Percentiles rank a stretch among this genome's conserved stretches.
Conservation (phyloP, 2,797 vertebrate species). For the Adelosebastes latens region DNA sequence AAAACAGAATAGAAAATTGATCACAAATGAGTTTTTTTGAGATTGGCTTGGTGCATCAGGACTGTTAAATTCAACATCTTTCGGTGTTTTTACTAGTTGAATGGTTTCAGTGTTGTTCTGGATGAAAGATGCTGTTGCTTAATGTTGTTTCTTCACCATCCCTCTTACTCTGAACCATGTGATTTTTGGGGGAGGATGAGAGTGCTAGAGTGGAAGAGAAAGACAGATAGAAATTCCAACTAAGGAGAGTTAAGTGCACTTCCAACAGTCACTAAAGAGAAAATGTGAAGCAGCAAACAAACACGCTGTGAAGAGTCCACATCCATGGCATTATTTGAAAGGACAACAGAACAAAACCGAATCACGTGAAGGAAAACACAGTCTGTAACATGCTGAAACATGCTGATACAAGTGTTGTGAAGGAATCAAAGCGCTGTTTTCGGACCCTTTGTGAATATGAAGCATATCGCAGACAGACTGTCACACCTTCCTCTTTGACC, state of each 20-base stretch:
- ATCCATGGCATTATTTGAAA: conserved; percentile 39
- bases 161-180: not conserved
- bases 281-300: conserved; percentile 16
- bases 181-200: not conserved
- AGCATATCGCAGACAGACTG: conserved; percentile 58
- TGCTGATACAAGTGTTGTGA: conserved; percentile 34
- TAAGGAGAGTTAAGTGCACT: not conserved
- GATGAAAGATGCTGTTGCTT: not conserved
- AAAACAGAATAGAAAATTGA: not conserved
- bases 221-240: not conserved
- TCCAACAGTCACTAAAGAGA: not conserved
- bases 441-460: conserved; percentile 58
- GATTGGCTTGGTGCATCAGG: not conserved
- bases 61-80: not conserved
- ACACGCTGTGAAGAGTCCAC: conserved; percentile 9
- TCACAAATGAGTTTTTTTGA: not conserved
- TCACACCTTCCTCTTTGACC: conserved; percentile 56
- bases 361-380: conserved; percentile 17
- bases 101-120: not conserved
- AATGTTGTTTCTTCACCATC: not conserved
- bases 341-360: conserved; percentile 36
- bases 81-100: not conserved
- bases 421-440: conserved; percentile 53
- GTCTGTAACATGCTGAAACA: conserved; percentile 20
- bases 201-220: not conserved